Base-by-base conservation (phyloP, 1,140 invertebrate genomes). In the Listronotus bonariensis region DNA sequence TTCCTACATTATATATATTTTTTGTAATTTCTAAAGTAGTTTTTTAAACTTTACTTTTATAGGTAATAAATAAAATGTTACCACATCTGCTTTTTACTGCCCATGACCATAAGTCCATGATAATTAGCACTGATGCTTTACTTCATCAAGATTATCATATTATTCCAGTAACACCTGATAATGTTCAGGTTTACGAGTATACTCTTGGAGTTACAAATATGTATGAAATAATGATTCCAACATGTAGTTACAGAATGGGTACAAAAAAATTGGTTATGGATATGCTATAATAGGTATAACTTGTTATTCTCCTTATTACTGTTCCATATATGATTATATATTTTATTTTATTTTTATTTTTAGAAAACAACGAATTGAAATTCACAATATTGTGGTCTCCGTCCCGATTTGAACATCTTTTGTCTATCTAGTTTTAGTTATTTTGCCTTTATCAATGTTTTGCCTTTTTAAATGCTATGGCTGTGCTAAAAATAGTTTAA, bases 211-310 rank as follows among this genome's bases (percentile, higher is more conserved):
- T 78, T 62, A 79, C 78, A n/a, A 65, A 82, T 65, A 79, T 90
- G 67, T 86, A 92, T 75, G 95, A 98, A 82, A 86, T 97, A 41
- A 86, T 90, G 78, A 90, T 96, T 57, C 95, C 95, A 3, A 96
- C 95, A 0, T 96, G 92, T 79, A 96, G 93, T 6, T 98, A 98
- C 79, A 85, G 95, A 74, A 97, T 97, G 95, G 95, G 95, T 2
- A 90, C 88, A 17, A 70, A 74, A 9, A 90, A 64, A 93, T 95
- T 77, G 95, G 93, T 14, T 96, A 89, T 80, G 93, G 92, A 40
- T 87, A 88, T 67, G 90, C 90, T 6, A 81, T 92, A 55, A 83
- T 96, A 62, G 88, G 93, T 96, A 84, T 84, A 80, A n/a, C n/a
- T n/a, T n/a, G n/a, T n/a, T n/a, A n/a, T n/a, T n/a, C n/a, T n/a